Evolutionary conservation across 2,797 vertebrate species (phyloP), one percentile per base, ranked within the genome.

Genomic region (Enteromius afrohamiltoni): DNA sequence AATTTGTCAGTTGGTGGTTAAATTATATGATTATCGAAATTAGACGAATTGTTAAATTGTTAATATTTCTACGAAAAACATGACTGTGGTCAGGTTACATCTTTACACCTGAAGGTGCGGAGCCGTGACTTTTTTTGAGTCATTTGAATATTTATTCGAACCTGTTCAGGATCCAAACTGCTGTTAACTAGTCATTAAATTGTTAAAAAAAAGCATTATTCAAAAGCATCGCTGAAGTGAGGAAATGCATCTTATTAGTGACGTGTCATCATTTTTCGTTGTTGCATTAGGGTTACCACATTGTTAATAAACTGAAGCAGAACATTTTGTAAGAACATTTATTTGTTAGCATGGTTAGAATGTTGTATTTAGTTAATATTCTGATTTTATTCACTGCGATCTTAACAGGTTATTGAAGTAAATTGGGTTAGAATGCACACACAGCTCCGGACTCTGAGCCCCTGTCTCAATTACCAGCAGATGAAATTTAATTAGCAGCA

Each of bases 401-500:
- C 10, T n/a, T 40, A 14, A 37, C 11, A 42, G 0, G 37, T 23
- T 60, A 13, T 14, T 60, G 58, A 47, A 47, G 17, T 14, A 19
- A 0, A 29, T 17, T 9, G 1, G 26, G 19, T 26, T 2, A 40
- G 45, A 37, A 37, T 51, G 11, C 86, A 64, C 53, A 60, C 77
- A 21, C 42, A 10, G 42, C 42, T 10, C 10, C 9, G 11, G 42
- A 45, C 42, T 45, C 42, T 45, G 42, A 64, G 47, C 45, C 19
- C 1, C 6, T 90, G 89, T 91, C 92, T 93, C 89, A 90, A 92
- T 92, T 91, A 93, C 89, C 87, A 87, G 87, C 88, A 88, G 86
- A 91, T 89, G 91, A 91, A 90, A 89, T 90, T 90, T 91, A 93
- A 93, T 93, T 85, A 94, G 91, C 86, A 77, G 88, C 87, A 79